Evolutionary conservation across 2,113 vertebrate genomes (phyloP).

Genomic region (Geococcyx californianus): DNA sequence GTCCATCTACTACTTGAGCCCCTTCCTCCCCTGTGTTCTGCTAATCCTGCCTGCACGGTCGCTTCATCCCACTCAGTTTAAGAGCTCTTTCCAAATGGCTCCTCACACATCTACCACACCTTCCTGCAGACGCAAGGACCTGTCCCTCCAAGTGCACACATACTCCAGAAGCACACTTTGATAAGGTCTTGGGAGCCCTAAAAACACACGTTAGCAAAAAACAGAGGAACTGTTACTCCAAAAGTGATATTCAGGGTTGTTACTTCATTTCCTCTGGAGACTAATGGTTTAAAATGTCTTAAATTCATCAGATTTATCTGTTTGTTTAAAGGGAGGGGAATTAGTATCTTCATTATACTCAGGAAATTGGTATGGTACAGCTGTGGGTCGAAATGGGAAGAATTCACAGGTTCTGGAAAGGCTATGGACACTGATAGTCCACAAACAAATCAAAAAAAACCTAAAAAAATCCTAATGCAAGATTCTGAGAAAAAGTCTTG

Average conservation of each 20-base stretch:
- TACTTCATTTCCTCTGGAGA: conserved; percentile 40
- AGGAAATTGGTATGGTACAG: neutral
- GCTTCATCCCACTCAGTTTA: neutral
- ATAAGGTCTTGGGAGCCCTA: neutral
- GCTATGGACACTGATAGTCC: neutral
- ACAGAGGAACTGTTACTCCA: neutral
- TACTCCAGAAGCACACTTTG: neutral
- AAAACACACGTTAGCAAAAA: neutral
- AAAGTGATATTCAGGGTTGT: neutral
- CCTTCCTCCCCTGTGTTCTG: neutral
- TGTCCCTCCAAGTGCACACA: neutral
- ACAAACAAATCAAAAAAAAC: neutral
- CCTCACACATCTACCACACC: neutral
- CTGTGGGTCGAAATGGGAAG: neutral
- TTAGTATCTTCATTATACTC: neutral
- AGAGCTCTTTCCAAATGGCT: neutral
- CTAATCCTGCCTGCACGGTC: neutral
- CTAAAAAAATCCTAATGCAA: neutral
- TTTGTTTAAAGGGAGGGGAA: neutral
- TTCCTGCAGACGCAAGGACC: neutral
- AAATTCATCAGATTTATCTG: neutral
- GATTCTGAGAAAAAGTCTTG: neutral
- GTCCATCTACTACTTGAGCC: neutral
- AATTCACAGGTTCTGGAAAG: neutral
- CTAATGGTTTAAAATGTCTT: conserved; percentile 9